Base-by-base conservation (phyloP, 2,797 vertebrate genomes). In the Lemur catta region DNA sequence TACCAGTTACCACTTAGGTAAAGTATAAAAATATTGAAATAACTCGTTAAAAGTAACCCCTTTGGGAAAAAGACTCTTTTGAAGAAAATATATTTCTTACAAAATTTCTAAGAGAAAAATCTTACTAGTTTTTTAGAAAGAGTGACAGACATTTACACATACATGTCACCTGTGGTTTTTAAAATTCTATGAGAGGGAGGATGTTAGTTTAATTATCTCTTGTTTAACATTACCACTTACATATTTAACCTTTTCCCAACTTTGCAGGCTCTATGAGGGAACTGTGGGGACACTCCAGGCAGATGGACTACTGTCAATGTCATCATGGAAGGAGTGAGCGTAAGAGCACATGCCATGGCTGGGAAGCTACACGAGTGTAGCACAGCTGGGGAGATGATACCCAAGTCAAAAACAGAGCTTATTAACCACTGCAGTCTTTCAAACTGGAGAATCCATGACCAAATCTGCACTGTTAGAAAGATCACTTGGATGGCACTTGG, bases 11-110 rank as follows among this genome's bases (percentile, higher is more conserved):
- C 75, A 95, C 59, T 20, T 52, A 46, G 30, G 7, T 81, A 81
- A 67, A 74, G n/a, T 69, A 84, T 75, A 93, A 57, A 57, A 57
- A 71, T 75, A 84, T 30, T 95, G 55, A 92, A 90, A 90, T 81
- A 87, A 48, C 11, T 91, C 28, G 59, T 41, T 84, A 57, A 81
- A 93, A 97, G 65, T 91, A 71, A 75, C 5, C 85, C 55, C 65
- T 82, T 24, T 63, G 30, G 30, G 13, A 10, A 72, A 72, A 22
- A 41, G 72, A 22, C 67, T 72, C 69, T 71, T 41, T 81, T 88
- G 71, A 75, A 41, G 30, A 86, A 52, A 72, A 75, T 17, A 20
- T 75, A 46, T 28, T 87, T 72, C 41, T n/a, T 71, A 43, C 15
- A 57, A 43, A 72, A 55, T 30, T 57, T 86, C 82, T 38, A 71